phyloP scores from a whole-genome alignment of 2,888 invertebrate genomes.

The Aleiodes alternator region DNA sequence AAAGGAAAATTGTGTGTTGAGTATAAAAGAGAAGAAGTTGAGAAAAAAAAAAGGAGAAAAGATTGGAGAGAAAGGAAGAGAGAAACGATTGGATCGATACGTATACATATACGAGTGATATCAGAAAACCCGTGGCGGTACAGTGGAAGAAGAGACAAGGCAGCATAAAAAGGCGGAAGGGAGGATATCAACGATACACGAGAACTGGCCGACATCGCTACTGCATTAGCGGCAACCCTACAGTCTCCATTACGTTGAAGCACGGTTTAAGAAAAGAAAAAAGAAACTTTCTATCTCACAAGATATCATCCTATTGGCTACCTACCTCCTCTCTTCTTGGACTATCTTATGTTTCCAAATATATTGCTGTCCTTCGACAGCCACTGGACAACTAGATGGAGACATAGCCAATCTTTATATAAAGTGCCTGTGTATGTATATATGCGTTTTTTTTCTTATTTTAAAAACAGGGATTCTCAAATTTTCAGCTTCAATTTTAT shows the following conservation, averaged over 20 bases:
- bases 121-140: conserved; percentile 52
- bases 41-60: conserved; percentile 7
- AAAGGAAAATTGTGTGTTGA: conserved; percentile 25
- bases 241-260: conserved; percentile 71
- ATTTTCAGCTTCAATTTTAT: not conserved
- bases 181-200: conserved; percentile 57
- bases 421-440: conserved; percentile 51
- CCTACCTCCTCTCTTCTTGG: conserved; percentile 55
- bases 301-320: conserved; percentile 68
- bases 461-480: not conserved
- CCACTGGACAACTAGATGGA: conserved; percentile 66
- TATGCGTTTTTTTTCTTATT: not conserved
- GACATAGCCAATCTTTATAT: conserved; percentile 69
- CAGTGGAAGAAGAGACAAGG: conserved; percentile 53
- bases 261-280: conserved; percentile 46
- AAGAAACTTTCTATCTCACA: conserved; percentile 65
- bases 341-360: conserved; percentile 68
- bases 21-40: too few relatives aligned
- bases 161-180: conserved; percentile 49
- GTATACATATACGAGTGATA: conserved; percentile 52
- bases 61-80: not conserved
- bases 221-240: conserved; percentile 75
- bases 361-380: conserved; percentile 65
- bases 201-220: conserved; percentile 72
- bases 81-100: conserved; percentile 44